Percentiles rank a stretch among this genome's conserved stretches.
Evolutionary conservation across 2,797 vertebrate genomes (phyloP).

Genomic region (Tapirus indicus): DNA sequence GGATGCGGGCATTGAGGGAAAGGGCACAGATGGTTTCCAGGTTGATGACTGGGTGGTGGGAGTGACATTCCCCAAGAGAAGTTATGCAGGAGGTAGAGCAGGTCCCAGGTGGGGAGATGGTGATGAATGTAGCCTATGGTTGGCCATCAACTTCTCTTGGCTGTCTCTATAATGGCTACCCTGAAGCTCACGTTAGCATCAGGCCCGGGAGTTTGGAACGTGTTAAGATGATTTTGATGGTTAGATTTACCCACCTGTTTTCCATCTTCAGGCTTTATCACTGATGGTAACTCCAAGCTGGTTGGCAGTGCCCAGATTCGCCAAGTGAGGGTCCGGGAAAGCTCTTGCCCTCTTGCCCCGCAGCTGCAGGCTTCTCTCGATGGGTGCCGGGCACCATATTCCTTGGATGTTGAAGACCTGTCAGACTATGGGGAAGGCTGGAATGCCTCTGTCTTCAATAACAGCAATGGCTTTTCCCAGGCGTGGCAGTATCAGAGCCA

Average conservation of each 20-base stretch:
- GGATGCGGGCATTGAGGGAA: background rate
- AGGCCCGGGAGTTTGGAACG: background rate
- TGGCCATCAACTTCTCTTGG: background rate
- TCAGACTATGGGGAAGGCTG: constrained; percentile 92
- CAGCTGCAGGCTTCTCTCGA: constrained; percentile 85
- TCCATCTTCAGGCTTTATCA: constrained; percentile 94
- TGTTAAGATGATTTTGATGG: background rate
- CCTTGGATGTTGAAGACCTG: constrained; percentile 93
- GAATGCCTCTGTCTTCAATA: constrained; percentile 86
- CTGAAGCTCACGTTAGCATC: background rate
- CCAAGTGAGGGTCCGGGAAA: constrained; percentile 93
- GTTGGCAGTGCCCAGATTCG: constrained; percentile 95
- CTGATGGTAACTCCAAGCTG: constrained; percentile 97
- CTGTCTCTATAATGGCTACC: background rate
- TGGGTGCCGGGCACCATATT: constrained; percentile 92
- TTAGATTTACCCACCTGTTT: background rate
- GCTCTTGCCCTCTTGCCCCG: constrained; percentile 89
- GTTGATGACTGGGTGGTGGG: background rate
- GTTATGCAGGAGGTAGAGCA: background rate
- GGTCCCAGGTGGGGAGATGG: background rate
- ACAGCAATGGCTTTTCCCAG: constrained; percentile 80
- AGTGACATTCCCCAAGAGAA: background rate
- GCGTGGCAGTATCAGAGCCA: constrained; percentile 95
- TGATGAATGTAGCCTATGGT: background rate
- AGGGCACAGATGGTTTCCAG: background rate